Conservation (phyloP, 2,888 invertebrate genomes). For the Uropetala carovei region DNA sequence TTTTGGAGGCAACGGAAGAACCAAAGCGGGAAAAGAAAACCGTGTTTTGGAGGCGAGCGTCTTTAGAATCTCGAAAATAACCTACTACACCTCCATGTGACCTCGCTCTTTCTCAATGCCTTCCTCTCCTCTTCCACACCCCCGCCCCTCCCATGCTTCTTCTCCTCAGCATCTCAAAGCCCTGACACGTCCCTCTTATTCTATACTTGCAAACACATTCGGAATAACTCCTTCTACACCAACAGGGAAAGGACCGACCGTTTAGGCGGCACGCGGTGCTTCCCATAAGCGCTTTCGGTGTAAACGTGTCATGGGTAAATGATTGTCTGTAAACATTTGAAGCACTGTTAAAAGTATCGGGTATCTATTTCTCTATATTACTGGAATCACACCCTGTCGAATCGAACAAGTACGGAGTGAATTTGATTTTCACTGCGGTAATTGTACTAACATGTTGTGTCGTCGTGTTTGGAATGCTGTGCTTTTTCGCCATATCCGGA, state of each 20-base stretch:
- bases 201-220: background rate
- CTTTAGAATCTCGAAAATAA: constrained; percentile 24
- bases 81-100: background rate
- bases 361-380: background rate
- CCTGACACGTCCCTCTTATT: background rate
- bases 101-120: background rate
- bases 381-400: background rate
- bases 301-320: background rate
- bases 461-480: background rate
- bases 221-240: background rate
- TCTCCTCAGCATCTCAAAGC: background rate
- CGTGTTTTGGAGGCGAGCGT: background rate
- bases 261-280: too few relatives aligned
- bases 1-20: background rate
- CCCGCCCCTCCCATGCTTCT: background rate
- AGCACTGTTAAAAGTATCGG: background rate
- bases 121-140: background rate
- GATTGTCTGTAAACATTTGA: background rate
- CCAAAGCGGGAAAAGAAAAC: background rate
- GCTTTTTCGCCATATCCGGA: too few relatives aligned
- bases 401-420: background rate
- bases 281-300: background rate
- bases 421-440: background rate
- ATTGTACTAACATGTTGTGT: background rate
- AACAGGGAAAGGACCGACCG: too few relatives aligned